Percentiles rank a stretch among this genome's conserved stretches.
phyloP scores from a whole-genome alignment of 2,888 invertebrate genomes.

The Epirrita christyi region DNA sequence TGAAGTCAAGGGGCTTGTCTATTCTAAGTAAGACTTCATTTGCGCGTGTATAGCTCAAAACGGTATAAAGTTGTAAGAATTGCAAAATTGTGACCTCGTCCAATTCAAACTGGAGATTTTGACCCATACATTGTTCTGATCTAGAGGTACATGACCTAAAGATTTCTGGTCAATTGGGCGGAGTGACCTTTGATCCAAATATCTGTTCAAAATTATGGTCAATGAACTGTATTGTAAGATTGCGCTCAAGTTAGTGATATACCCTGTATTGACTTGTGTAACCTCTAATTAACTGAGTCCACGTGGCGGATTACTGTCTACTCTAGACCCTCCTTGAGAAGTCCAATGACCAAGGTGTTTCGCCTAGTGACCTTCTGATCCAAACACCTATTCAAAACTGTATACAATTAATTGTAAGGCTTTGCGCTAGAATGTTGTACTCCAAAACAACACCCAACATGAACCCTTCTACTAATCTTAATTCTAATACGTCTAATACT shows the following conservation, averaged over 20 bases:
- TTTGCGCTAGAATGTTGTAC: background rate
- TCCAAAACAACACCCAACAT: too few species aligned
- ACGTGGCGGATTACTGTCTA: background rate
- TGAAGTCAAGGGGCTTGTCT: too few species aligned
- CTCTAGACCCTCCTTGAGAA: background rate
- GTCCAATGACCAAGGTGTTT: background rate
- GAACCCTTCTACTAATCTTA: too few species aligned
- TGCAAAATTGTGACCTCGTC: too few species aligned
- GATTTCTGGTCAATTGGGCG: background rate
- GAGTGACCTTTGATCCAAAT: background rate
- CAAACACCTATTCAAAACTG: slow-evolving; percentile 7
- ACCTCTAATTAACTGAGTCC: background rate
- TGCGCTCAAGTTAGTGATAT: background rate
- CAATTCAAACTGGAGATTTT: background rate
- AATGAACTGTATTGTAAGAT: too few species aligned
- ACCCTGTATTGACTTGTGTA: background rate
- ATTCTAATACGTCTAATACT: background rate
- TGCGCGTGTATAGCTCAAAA: too few species aligned
- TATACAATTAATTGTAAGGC: background rate
- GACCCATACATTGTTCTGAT: background rate
- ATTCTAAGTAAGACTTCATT: background rate
- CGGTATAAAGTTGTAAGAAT: too few species aligned
- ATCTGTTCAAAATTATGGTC: background rate
- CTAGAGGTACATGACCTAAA: background rate
- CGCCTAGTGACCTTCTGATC: slow-evolving; percentile 2